A percentile compares a stretch with the other conserved stretches of the same genome.
These are phyloP conservation scores for Dinomys branickii DNA, from an alignment of 2,113 vertebrate species.

Conservation along the genomic window DNA sequence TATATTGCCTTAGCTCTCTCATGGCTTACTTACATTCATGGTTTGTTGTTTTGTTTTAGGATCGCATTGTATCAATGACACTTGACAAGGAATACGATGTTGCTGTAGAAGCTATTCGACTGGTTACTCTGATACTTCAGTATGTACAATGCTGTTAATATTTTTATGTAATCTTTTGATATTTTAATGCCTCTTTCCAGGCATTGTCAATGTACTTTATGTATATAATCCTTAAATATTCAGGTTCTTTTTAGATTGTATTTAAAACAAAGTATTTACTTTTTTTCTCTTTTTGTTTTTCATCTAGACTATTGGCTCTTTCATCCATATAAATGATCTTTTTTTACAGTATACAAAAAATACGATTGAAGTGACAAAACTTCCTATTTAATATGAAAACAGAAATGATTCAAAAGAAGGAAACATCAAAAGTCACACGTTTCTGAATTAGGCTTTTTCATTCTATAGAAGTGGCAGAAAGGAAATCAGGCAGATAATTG, in stretches of 20 bases:
- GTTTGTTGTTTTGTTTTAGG: slow-evolving; percentile 84
- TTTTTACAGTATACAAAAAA: neutral
- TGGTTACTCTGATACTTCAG: slow-evolving; percentile 99
- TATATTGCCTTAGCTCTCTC: neutral
- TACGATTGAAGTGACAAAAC: neutral
- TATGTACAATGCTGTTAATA: slow-evolving; percentile 87
- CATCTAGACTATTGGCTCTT: neutral
- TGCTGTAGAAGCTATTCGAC: slow-evolving; percentile 97
- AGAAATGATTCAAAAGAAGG: neutral
- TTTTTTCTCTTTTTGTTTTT: slow-evolving; percentile 26
- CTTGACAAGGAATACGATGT: slow-evolving; percentile 99
- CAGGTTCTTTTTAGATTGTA: neutral
- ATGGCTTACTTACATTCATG: neutral
- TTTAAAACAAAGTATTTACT: slow-evolving; percentile 23
- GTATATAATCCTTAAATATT: neutral
- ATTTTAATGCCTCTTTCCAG: neutral
- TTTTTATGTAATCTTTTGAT: neutral
- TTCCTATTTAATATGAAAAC: slow-evolving; percentile 32
- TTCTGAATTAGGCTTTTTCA: slow-evolving; percentile 51
- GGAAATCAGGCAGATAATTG: neutral
- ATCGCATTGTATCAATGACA: slow-evolving; percentile 99
- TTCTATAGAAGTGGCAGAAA: neutral
- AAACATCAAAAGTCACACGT: neutral
- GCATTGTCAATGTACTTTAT: neutral
- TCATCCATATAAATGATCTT: neutral